Base-by-base conservation (phyloP, 64 coral and sea anemone species). In the Montipora efflorescens region DNA sequence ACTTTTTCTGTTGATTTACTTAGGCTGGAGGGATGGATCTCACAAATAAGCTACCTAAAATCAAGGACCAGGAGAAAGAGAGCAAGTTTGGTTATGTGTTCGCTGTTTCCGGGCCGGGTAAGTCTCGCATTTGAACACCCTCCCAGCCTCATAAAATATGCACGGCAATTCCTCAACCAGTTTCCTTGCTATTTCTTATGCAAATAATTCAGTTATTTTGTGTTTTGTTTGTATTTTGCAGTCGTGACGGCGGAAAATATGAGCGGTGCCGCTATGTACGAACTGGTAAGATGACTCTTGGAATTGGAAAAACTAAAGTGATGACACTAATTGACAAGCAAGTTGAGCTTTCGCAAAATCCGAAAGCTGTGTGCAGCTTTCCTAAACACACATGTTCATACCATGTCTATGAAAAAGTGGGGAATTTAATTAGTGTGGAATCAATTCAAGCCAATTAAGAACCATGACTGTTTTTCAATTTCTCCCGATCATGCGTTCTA, bases 211-310 rank as follows among this genome's bases (percentile, higher is more conserved):
- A 11, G 15, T 23, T 44, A 53, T 58, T 49, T 77, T 47, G 2
- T 83, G 45, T 46, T 28, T 74, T 48, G 5, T 19, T 48, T 68
- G 84, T 92, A 64, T 21, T 44, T 82, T 96, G 52, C 76, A 99
- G 98, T 99, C 18, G 98, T 99, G 19, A 99, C 94, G 18, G 98
- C 98, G 23, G 98, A 99, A 79, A 87, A 99, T 55, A 99, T 99
- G 98, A 99, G 98, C 48, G 98, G 98, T 36, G 79, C 98, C 67
- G 98, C 98, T 16, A 99, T 99, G 98, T 99, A 99, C 80, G 98
- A 99, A 79, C 51, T 99, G 95, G 98, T 99, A 84, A 90, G 95
- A 19, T 36, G 36, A 36, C 15, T 67, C 87, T 12, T 20, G 47
- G 48, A 90, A 75, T 75, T 52, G 67, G 51, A 23, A 36, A 10